Evolutionary conservation across 2,797 vertebrate genomes (phyloP).

Genomic region (Chelmon rostratus): DNA sequence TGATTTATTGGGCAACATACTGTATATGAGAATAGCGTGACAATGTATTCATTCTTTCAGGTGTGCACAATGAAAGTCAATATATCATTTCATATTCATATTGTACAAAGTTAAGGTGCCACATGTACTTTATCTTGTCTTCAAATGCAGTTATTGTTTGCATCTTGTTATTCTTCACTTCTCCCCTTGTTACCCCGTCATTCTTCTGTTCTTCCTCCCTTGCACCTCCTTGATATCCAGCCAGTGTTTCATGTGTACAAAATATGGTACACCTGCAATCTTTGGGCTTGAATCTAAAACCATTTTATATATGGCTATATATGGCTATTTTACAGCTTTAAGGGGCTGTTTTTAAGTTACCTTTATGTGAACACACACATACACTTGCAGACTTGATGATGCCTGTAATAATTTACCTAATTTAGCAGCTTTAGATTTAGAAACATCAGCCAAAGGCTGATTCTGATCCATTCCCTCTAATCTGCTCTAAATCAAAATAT

Average conservation of each 20-base stretch:
- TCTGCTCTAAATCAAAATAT: slow-evolving; percentile 34
- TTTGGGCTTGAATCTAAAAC: not conserved
- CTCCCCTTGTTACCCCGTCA: no score
- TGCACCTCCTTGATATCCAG: not conserved
- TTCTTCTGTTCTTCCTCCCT: not conserved
- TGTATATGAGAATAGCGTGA: no score
- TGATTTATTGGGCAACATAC: no score
- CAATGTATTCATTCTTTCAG: no score
- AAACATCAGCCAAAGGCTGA: not conserved
- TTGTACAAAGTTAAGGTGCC: no score
- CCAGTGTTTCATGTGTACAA: not conserved
- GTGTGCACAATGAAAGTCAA: no score
- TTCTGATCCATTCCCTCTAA: slow-evolving; percentile 2
- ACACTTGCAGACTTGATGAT: not conserved
- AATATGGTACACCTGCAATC: not conserved
- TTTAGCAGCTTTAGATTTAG: not conserved
- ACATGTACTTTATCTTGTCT: not conserved
- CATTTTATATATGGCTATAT: no score
- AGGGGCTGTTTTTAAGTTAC: not conserved
- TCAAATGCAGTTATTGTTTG: not conserved
- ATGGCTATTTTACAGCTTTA: not conserved
- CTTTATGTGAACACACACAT: no score
- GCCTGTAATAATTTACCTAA: slow-evolving; percentile 10
- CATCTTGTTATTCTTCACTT: no score
- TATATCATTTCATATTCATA: not conserved